Percentiles rank a stretch among this genome's conserved stretches.
phyloP scores from a whole-genome alignment of 2,113 vertebrate species.

The Rutilus rutilus region DNA sequence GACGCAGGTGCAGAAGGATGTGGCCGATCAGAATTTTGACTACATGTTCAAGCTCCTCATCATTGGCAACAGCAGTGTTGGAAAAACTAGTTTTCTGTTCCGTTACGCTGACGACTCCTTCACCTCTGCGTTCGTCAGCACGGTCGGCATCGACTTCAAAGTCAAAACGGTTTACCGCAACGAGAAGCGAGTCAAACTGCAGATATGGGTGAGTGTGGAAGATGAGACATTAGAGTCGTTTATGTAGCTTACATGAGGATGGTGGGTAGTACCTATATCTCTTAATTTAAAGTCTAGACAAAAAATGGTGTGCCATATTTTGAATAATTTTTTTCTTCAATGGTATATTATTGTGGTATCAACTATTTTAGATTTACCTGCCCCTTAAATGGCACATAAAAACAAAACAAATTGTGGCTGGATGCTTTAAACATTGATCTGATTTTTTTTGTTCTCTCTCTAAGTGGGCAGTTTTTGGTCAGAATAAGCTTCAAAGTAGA shows the following conservation, averaged over 20 bases:
- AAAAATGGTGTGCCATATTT: background rate
- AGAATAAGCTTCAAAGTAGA: too few relatives aligned
- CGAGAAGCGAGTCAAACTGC: conserved; percentile 88
- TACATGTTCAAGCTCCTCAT: conserved; percentile 93
- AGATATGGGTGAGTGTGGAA: conserved; percentile 88
- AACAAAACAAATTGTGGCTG: too few relatives aligned
- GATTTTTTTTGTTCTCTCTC: too few relatives aligned
- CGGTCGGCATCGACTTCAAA: conserved; percentile 92
- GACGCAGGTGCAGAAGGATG: conserved; percentile 74
- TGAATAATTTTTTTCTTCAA: too few relatives aligned
- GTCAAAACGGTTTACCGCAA: conserved; percentile 90
- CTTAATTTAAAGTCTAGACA: background rate
- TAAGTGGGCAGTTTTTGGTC: too few relatives aligned
- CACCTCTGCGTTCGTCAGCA: conserved; percentile 90
- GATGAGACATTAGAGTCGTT: background rate
- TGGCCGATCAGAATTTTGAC: conserved; percentile 90
- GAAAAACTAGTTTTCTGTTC: conserved; percentile 91
- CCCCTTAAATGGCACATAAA: too few relatives aligned
- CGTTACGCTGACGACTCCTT: conserved; percentile 90
- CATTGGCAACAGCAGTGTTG: conserved; percentile 90
- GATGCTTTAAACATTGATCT: too few relatives aligned
- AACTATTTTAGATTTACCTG: too few relatives aligned
- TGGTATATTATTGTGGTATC: too few relatives aligned
- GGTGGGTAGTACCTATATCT: background rate
- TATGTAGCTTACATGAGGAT: background rate